These are phyloP conservation scores for Halcyon malimbica DNA, from an alignment of 2,113 vertebrate species.

Conservation along the genomic window DNA sequence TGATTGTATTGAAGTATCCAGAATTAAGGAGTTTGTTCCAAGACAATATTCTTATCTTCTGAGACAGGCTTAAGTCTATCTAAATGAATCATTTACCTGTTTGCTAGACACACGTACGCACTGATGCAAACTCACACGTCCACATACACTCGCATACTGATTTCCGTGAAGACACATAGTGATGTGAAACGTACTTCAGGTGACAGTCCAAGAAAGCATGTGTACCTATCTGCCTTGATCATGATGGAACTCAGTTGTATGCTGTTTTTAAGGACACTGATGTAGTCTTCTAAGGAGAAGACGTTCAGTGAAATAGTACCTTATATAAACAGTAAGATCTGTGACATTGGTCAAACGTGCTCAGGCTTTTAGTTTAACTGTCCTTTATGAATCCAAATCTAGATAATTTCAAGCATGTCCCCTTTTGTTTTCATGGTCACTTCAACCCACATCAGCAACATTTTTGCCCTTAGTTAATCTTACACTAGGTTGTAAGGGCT, in stretches of 20 bases:
- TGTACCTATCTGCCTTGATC: neutral
- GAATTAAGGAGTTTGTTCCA: neutral
- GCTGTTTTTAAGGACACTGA: neutral
- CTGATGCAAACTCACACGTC: rapidly evolving
- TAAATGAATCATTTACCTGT: neutral
- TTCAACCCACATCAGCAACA: neutral
- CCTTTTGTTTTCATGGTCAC: neutral
- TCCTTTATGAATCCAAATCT: neutral
- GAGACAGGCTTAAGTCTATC: neutral
- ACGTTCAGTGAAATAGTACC: neutral
- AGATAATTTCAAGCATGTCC: neutral
- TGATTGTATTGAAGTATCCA: neutral
- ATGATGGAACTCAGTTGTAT: neutral
- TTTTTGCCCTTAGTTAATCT: neutral
- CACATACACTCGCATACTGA: neutral
- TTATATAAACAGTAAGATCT: neutral
- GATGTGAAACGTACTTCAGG: neutral
- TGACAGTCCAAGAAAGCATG: neutral
- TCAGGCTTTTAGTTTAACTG: neutral
- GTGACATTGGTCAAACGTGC: neutral
- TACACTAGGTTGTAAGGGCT: neutral
- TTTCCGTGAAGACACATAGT: neutral
- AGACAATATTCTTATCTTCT: neutral
- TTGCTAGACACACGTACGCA: neutral
- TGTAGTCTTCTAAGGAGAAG: neutral